phyloP scores from a whole-genome alignment of 2,888 invertebrate species.

The Zhengitettix transpicula region DNA sequence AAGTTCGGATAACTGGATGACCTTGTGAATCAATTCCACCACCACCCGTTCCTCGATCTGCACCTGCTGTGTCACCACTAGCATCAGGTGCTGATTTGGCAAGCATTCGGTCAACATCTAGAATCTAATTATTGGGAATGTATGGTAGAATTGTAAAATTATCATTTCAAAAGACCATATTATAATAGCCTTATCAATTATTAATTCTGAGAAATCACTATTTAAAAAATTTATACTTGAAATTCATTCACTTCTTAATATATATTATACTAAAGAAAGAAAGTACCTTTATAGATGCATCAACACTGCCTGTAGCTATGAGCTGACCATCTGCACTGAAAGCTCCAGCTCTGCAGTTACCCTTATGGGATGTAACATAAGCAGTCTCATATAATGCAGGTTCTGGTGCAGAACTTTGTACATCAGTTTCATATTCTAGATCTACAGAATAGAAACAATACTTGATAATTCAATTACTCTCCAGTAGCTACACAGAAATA shows the following conservation, averaged over 20 bases:
- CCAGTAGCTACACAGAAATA: no score
- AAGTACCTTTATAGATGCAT: constrained; percentile 85
- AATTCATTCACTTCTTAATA: not conserved
- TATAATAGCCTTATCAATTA: no score
- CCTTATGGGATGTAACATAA: constrained; percentile 96
- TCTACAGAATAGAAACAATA: constrained; percentile 34
- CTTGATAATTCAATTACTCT: not conserved
- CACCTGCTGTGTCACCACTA: constrained; percentile 30
- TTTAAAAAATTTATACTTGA: not conserved
- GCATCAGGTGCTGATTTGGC: constrained; percentile 93
- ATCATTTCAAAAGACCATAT: no score
- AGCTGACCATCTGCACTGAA: constrained; percentile 90
- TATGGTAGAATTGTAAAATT: no score
- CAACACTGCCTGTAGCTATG: constrained; percentile 94
- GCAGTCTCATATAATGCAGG: constrained; percentile 97
- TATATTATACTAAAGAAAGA: not conserved
- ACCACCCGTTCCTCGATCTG: constrained; percentile 19
- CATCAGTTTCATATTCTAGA: constrained; percentile 92
- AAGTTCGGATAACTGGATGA: constrained; percentile 93
- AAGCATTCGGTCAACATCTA: constrained; percentile 98
- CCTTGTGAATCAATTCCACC: constrained; percentile 76
- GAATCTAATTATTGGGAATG: constrained; percentile 38
- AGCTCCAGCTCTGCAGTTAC: constrained; percentile 86
- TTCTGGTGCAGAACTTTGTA: constrained; percentile 82
- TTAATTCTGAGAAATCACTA: not conserved